Evolutionary conservation across 2,888 invertebrate genomes (phyloP).

Genomic region (Bedellia somnulentella): DNA sequence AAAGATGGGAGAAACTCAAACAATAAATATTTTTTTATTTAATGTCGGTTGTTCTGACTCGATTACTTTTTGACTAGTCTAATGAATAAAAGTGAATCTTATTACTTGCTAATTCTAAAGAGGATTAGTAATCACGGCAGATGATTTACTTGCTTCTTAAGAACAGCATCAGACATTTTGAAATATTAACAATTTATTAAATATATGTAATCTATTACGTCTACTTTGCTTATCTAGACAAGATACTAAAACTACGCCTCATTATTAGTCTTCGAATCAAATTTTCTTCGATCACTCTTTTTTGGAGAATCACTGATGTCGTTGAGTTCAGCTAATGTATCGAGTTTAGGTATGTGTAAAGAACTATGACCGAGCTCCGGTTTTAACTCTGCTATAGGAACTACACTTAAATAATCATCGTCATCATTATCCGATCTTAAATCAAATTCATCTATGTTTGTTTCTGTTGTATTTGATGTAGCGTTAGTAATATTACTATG

Average conservation of each 20-base stretch:
- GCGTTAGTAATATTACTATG: slow-evolving; percentile 7
- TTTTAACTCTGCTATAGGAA: too few species aligned
- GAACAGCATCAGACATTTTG: too few species aligned
- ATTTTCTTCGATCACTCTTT: slow-evolving; percentile 48
- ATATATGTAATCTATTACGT: too few species aligned
- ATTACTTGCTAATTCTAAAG: background rate
- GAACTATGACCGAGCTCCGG: too few species aligned
- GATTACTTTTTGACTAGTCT: slow-evolving; percentile 53
- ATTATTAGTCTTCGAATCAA: slow-evolving; percentile 33
- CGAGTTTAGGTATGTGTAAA: too few species aligned
- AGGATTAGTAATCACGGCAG: too few species aligned
- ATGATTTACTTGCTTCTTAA: too few species aligned
- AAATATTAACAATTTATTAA: too few species aligned
- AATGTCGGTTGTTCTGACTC: too few species aligned
- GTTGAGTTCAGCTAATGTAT: slow-evolving; percentile 39
- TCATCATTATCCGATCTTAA: slow-evolving; percentile 11
- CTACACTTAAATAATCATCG: slow-evolving; percentile 32
- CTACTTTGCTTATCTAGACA: too few species aligned
- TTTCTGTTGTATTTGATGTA: slow-evolving; percentile 4
- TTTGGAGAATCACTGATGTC: slow-evolving; percentile 49
- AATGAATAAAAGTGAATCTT: slow-evolving; percentile 20
- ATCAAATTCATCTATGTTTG: slow-evolving; percentile 2
- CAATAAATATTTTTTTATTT: too few species aligned
- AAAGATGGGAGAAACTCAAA: too few species aligned
- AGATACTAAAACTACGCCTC: slow-evolving; percentile 31